Evolutionary conservation across 2,888 invertebrate genomes (phyloP).

Genomic region (Perizoma affinitatum): DNA sequence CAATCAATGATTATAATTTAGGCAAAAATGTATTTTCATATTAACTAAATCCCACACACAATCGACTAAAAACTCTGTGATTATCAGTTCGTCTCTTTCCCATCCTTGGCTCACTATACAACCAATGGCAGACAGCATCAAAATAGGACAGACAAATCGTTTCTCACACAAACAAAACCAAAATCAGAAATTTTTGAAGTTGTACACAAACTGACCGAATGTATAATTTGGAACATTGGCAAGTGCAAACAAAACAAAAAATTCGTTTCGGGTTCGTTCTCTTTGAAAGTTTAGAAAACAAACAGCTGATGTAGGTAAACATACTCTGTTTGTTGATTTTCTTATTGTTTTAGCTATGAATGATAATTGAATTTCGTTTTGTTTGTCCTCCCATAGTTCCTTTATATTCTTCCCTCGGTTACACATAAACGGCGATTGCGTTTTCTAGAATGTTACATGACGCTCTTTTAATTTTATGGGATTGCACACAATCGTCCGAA

Average conservation of each 20-base stretch:
- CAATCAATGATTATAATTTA: too few species aligned
- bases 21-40: too few species aligned
- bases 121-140: too few species aligned
- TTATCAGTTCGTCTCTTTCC: neutral
- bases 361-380: too few species aligned
- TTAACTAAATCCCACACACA: neutral
- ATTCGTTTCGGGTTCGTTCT: neutral
- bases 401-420: too few species aligned
- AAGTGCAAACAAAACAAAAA: too few species aligned
- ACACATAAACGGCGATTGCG: too few species aligned
- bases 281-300: neutral
- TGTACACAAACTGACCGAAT: neutral
- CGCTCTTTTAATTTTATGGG: conserved; percentile 86
- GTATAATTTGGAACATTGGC: neutral
- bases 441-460: conserved; percentile 86
- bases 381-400: too few species aligned
- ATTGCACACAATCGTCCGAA: conserved; percentile 71
- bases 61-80: neutral
- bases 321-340: neutral
- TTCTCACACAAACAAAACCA: too few species aligned
- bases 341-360: neutral
- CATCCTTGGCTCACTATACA: neutral
- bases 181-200: too few species aligned
- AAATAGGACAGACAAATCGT: neutral
- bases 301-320: neutral